A percentile compares a stretch with the other conserved stretches of the same genome.
Conservation (phyloP, 92 coral and sea anemone species). For the Scolanthus callimorphus region DNA sequence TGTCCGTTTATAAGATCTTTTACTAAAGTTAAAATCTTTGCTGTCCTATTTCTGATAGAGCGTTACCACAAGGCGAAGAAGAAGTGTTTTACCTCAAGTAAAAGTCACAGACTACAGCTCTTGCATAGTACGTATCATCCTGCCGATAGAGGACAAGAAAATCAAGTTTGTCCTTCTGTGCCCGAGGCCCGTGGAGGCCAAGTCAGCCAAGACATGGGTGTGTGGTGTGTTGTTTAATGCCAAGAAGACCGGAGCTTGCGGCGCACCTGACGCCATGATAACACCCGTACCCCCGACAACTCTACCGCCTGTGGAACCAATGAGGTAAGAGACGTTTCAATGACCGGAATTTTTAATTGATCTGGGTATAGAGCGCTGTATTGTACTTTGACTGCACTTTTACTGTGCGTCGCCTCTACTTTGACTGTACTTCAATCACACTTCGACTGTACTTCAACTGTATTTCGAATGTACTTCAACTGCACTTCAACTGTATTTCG, state of each 20-base stretch:
- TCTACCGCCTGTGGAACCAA: constrained; percentile 41
- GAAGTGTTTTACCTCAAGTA: background rate
- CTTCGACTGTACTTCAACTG: no score
- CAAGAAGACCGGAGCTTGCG: constrained; percentile 48
- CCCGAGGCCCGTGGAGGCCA: constrained; percentile 26
- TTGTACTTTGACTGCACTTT: background rate
- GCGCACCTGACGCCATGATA: constrained; percentile 23
- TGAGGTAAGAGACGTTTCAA: constrained; percentile 61
- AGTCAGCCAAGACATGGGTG: constrained; percentile 39
- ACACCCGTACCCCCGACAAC: constrained; percentile 57
- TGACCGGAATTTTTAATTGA: no score
- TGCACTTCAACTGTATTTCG: no score
- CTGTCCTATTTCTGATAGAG: no score
- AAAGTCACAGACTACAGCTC: constrained; percentile 52
- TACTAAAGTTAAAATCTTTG: no score
- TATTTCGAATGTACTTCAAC: no score
- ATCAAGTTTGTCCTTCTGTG: constrained; percentile 42
- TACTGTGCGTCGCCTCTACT: background rate
- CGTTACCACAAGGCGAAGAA: background rate
- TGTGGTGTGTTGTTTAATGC: constrained; percentile 59
- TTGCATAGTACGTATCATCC: constrained; percentile 65
- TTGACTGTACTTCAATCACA: background rate
- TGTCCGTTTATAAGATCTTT: no score
- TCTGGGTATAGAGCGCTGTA: no score
- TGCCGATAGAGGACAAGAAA: constrained; percentile 4